Base-by-base conservation (phyloP, 2,888 invertebrate genomes). In the Phyllotreta cruciferae region DNA sequence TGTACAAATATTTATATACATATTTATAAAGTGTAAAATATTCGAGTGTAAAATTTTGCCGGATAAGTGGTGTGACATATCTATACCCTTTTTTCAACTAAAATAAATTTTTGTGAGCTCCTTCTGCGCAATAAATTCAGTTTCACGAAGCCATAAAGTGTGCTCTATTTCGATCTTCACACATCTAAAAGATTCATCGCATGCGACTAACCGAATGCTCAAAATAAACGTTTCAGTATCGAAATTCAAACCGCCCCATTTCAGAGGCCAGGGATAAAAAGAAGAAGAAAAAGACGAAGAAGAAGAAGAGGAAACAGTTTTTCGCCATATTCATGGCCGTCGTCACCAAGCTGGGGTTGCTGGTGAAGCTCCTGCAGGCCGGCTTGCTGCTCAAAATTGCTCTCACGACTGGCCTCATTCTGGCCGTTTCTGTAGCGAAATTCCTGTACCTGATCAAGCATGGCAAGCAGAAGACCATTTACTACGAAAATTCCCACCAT, bases 401-500 rank as follows among this genome's bases (percentile, higher is more conserved):
- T 82, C 83, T 88, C 35, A 86, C 92, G 55, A 91, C 91, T 0
- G 76, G 90, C 0, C 80, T 88, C 24, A 89, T 90, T 1, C 80
- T 92, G 54, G 81, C 87, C 6, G 85, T 92, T 73, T 91, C 90
- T 79, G 81, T 89, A 44, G 88, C 88, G 0, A 83, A 89, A 53
- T 88, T 92, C 78, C 91, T 90, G 87, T 81, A 90, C 11, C 90
- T 91, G 66, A 73, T 91, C 54, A 92, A 92, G 79, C 88, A 90
- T 52, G 84, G 82, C 0, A 85, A 85, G 56, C 83, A 83, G 55
- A 92, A 91, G 84, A 90, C 92, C 66, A 88, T 92, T 73, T 91
- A 91, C 79, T 90, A 91, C 79, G 91, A 92, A 81, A 90, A 92
- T 76, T 91, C 92, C 0, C 90, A 91, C 75, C 92, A 92, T 75